Evolutionary conservation across 2,797 vertebrate species (phyloP), one percentile per base, ranked within the genome.

Genomic region (Hephaestus fuliginosus): DNA sequence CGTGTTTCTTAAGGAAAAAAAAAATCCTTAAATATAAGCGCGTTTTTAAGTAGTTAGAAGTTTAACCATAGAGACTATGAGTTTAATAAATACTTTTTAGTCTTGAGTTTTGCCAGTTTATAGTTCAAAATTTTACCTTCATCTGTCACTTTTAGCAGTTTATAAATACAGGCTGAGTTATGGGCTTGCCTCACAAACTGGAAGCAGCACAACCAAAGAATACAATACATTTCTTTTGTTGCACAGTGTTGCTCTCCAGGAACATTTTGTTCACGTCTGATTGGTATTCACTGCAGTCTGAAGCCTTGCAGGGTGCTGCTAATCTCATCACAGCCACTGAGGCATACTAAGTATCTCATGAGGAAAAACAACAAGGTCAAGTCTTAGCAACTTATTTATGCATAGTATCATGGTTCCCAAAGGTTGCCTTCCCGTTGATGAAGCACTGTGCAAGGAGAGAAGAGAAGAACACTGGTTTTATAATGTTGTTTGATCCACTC

Each of bases 401-500:
- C 15, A 25, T 5, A 44, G 33, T 25, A 28, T 53, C 41, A 68
- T n/a, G 18, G 33, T 25, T 48, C 28, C 8, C 39, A 36, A 30
- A 51, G 20, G 20, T 12, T 25, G 1, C 3, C 3, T 4, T 14
- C 14, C 12, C 6, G 41, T 43, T 7, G 25, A 14, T 33, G 22
- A 69, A 8, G 20, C 39, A 7, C 70, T 48, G 28, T 51, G 33
- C 1, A 17, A 28, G 8, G 25, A 9, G 4, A 22, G 1, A 4
- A 25, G 15, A 49, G 74, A 43, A 61, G 28, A 56, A 77, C 25
- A 61, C 46, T 66, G 70, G 64, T 33, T 33, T 33, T 33, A 5
- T 33, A 70, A 76, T 64, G 63, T 56, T 57, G 46, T 46, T 81
- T 49, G 58, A 78, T 72, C 51, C 57, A 63, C 91, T 57, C 36